These are phyloP conservation scores for Grammomys surdaster DNA, from an alignment of 2,113 vertebrate species.

Conservation along the genomic window DNA sequence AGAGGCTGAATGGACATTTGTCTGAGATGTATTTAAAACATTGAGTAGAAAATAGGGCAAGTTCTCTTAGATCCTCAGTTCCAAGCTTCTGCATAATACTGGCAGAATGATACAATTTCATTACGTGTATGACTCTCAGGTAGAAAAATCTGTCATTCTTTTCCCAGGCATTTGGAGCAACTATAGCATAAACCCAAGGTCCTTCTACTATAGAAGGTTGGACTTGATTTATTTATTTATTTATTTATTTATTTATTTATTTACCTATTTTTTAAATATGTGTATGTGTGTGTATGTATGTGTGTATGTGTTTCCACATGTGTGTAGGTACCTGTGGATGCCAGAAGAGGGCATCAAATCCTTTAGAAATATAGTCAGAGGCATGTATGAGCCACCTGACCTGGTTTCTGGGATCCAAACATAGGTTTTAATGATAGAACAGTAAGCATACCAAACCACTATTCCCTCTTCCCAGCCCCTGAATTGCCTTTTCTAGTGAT, in stretches of 20 bases:
- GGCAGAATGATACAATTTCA: neutral
- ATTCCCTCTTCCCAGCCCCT: neutral
- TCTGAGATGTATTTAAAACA: neutral
- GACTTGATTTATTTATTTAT: neutral
- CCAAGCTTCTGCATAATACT: neutral
- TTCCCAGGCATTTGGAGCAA: neutral
- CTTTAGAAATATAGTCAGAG: neutral
- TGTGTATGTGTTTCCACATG: neutral
- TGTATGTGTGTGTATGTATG: neutral
- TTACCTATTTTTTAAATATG: no score
- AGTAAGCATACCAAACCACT: neutral
- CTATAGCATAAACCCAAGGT: neutral
- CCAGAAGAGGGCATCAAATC: neutral
- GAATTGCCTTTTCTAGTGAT: conserved; percentile 59
- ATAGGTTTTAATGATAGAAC: neutral
- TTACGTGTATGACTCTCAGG: neutral
- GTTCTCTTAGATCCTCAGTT: neutral
- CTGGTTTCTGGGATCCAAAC: neutral
- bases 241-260: no score
- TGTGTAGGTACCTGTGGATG: no score
- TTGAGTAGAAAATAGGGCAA: neutral
- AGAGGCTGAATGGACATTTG: neutral
- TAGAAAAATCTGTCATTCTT: neutral
- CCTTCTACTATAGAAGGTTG: conserved; percentile 3
- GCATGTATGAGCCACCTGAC: neutral